phyloP scores from a whole-genome alignment of 2,888 invertebrate species.

The Apamea sordens region DNA sequence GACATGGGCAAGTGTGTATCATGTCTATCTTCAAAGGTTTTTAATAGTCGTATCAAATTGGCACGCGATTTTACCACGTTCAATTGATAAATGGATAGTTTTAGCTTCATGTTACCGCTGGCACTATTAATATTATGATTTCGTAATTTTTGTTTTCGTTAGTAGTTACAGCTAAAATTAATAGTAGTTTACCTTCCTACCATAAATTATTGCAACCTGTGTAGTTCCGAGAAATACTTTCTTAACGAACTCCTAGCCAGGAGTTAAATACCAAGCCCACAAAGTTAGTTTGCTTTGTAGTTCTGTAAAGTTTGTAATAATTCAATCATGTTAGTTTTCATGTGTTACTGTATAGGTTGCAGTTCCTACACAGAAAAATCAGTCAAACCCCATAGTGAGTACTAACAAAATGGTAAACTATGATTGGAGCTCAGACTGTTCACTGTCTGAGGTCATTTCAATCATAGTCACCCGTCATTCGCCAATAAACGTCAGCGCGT shows the following conservation, averaged over 20 bases:
- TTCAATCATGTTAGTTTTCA: no score
- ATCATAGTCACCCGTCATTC: no score
- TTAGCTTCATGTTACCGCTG: neutral
- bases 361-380: no score
- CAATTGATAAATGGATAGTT: neutral
- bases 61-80: neutral
- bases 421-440: no score
- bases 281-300: neutral
- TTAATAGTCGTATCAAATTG: slow-evolving; percentile 13
- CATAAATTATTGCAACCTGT: neutral
- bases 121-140: neutral
- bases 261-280: neutral
- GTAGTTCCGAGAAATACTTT: neutral
- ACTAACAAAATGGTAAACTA: no score
- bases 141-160: neutral
- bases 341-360: no score
- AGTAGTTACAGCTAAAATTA: neutral
- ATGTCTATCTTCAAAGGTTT: neutral
- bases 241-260: neutral
- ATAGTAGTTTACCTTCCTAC: neutral
- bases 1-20: neutral
- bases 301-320: neutral
- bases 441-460: no score
- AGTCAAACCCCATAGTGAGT: no score
- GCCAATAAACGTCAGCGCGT: no score